Evolutionary conservation across 2,113 vertebrate genomes (phyloP).

Genomic region (Peromyscus polionotus): DNA sequence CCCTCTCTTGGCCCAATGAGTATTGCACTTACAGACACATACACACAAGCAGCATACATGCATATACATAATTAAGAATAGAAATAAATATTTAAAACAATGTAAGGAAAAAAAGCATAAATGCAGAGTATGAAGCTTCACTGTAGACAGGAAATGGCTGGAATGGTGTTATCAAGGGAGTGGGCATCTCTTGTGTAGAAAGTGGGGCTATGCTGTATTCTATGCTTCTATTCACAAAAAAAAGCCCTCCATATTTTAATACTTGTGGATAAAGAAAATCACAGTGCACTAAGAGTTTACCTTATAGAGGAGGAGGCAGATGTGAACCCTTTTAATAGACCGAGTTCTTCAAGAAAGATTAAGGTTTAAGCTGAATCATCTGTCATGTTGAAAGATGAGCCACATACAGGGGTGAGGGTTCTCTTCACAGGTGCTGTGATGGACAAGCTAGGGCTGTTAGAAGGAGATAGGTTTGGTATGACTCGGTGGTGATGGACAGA

Average conservation of each 20-base stretch:
- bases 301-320: too few relatives aligned
- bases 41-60: neutral
- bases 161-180: neutral
- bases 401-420: accelerated
- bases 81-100: neutral
- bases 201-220: neutral
- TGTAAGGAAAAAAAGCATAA: neutral
- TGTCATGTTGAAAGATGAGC: neutral
- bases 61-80: neutral
- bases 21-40: neutral
- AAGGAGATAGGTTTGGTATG: neutral
- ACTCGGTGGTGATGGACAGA: neutral
- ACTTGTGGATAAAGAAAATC: neutral
- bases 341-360: neutral
- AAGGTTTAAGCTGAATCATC: neutral
- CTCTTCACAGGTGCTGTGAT: neutral
- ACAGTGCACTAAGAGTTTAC: neutral
- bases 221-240: neutral
- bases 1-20: neutral
- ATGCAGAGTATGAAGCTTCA: neutral
- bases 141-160: neutral
- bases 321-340: neutral
- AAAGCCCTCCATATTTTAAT: neutral
- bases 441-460: too few relatives aligned
- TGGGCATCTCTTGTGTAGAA: neutral